A percentile compares a stretch with the other conserved stretches of the same genome.
Conservation (phyloP, 2,797 vertebrate genomes). For the Brachymystax lenok region DNA sequence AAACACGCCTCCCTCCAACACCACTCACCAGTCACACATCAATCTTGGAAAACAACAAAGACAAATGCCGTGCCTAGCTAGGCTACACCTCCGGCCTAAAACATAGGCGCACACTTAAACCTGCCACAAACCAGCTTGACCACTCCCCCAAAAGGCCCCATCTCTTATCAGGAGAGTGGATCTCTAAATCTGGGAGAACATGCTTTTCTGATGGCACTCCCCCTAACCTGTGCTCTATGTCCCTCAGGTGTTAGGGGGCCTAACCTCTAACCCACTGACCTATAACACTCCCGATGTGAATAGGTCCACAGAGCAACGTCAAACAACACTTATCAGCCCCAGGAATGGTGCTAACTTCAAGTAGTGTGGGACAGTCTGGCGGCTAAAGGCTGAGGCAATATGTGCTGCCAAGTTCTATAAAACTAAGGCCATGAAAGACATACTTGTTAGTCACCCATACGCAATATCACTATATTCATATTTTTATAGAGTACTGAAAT, state of each 20-base stretch:
- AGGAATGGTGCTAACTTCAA: too few relatives aligned
- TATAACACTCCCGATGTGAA: conserved; percentile 57
- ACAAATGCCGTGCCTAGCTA: conserved; percentile 28
- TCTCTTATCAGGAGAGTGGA: conserved; percentile 35
- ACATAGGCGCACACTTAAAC: not conserved
- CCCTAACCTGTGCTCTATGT: conserved; percentile 57
- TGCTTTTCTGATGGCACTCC: conserved; percentile 44
- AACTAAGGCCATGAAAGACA: conserved; percentile 14
- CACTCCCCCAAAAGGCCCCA: not conserved
- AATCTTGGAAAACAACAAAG: not conserved
- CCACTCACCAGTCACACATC: not conserved
- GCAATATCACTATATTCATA: not conserved
- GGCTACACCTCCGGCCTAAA: conserved; percentile 16
- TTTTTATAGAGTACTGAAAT: not conserved
- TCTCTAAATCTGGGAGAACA: conserved; percentile 5
- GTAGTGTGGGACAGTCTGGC: conserved; percentile 5
- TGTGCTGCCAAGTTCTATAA: conserved; percentile 8
- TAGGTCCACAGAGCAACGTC: conserved; percentile 41
- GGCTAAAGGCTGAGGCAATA: not conserved
- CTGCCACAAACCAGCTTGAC: conserved; percentile 25
- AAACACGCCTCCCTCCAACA: conserved; percentile 45
- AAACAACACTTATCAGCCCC: not conserved
- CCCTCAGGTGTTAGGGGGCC: conserved; percentile 57
- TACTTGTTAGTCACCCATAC: conserved; percentile 1
- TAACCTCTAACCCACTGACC: conserved; percentile 65